Evolutionary conservation across 1,140 invertebrate species (phyloP).

Genomic region (Diorhabda carinulata): DNA sequence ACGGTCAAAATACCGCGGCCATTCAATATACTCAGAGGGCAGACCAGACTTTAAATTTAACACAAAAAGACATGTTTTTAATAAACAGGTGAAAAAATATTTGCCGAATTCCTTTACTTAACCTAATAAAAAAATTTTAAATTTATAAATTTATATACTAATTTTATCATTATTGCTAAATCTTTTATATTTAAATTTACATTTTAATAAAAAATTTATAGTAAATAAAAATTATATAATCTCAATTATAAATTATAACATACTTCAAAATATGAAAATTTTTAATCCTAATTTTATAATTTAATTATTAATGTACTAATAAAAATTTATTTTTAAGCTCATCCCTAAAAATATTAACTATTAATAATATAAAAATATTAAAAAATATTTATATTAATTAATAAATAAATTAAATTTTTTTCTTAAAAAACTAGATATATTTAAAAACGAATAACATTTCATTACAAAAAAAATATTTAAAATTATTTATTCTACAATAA

Average conservation of each 20-base stretch:
- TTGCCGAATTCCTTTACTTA: slow-evolving; percentile 61
- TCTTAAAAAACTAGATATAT: slow-evolving; percentile 63
- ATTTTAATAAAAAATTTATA: slow-evolving; percentile 44
- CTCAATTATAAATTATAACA: slow-evolving; percentile 39
- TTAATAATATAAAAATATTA: slow-evolving; percentile 48
- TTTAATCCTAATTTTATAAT: slow-evolving; percentile 47
- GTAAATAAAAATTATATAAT: slow-evolving; percentile 45
- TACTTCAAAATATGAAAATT: slow-evolving; percentile 34
- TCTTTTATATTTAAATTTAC: slow-evolving; percentile 40
- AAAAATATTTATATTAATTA: slow-evolving; percentile 46
- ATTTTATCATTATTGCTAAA: slow-evolving; percentile 51
- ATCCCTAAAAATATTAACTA: slow-evolving; percentile 46
- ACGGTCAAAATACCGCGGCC: no score
- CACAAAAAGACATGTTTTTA: slow-evolving; percentile 68
- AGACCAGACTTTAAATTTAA: slow-evolving; percentile 60
- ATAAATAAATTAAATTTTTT: slow-evolving; percentile 56
- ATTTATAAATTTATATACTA: slow-evolving; percentile 49
- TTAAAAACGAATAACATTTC: slow-evolving; percentile 59
- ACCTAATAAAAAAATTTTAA: slow-evolving; percentile 36
- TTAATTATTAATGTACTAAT: slow-evolving; percentile 37
- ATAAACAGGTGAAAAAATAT: slow-evolving; percentile 65
- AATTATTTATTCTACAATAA: slow-evolving; percentile 56
- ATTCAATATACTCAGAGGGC: slow-evolving; percentile 60
- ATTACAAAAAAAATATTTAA: slow-evolving; percentile 55
- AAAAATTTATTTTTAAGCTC: slow-evolving; percentile 45